phyloP scores from a whole-genome alignment of 2,113 vertebrate genomes.

The Bufo gargarizans region DNA sequence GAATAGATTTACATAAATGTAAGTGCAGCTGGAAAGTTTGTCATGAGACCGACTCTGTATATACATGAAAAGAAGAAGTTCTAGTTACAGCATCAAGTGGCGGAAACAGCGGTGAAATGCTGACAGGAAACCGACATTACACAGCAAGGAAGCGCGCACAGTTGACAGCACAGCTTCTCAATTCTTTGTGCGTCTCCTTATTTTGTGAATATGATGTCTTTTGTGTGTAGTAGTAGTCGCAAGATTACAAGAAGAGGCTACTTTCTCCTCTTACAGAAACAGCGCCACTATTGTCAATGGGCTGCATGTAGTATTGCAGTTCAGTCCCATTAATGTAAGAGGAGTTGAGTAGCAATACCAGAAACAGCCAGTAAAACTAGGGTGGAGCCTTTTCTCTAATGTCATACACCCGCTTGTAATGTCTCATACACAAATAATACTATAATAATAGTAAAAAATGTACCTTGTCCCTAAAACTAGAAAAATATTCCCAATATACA shows the following conservation, averaged over 20 bases:
- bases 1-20: not conserved
- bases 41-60: not conserved
- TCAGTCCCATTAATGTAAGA: too few species aligned
- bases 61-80: not conserved
- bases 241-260: not conserved
- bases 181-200: not conserved
- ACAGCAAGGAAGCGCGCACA: not conserved
- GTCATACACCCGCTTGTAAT: too few species aligned
- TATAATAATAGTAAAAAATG: too few species aligned
- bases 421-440: too few species aligned
- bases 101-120: not conserved
- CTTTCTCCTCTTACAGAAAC: not conserved
- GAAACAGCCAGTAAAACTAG: too few species aligned
- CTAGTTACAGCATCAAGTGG: not conserved
- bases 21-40: not conserved
- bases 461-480: too few species aligned
- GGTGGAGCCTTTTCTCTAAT: too few species aligned
- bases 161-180: not conserved
- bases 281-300: not conserved
- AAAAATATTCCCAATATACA: too few species aligned
- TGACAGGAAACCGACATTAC: constrained; percentile 13
- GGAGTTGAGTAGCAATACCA: too few species aligned
- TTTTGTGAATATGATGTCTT: not conserved
- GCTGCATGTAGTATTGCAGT: not conserved
- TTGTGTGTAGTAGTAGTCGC: too few species aligned